These are phyloP conservation scores for Drosophila rellima DNA, from an alignment of 2,888 invertebrate genomes.

Conservation along the genomic window DNA sequence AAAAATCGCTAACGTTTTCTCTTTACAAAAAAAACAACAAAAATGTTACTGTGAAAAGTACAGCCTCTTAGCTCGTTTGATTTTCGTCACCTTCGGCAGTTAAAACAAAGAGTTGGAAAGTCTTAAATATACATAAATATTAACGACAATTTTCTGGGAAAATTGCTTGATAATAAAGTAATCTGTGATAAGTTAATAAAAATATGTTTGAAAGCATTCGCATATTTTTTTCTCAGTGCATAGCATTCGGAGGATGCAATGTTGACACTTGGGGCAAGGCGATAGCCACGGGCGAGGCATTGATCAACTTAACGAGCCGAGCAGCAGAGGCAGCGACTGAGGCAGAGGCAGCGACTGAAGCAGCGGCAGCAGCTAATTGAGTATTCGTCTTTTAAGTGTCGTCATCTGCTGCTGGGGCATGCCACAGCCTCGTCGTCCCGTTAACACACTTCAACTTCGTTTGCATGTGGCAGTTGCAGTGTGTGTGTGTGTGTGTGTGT, in stretches of 20 bases:
- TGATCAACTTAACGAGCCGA: slow-evolving; percentile 74
- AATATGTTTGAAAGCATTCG: not conserved
- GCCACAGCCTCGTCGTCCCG: slow-evolving; percentile 27
- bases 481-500: not conserved
- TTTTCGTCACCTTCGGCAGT: too few species aligned
- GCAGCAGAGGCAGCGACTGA: slow-evolving; percentile 2
- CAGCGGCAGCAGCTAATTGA: slow-evolving; percentile 64
- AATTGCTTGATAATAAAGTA: not conserved
- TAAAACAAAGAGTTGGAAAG: too few species aligned
- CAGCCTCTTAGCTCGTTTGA: too few species aligned
- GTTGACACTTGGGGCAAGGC: slow-evolving; percentile 68
- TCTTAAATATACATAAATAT: too few species aligned
- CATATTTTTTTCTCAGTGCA: slow-evolving; percentile 32
- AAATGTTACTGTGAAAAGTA: too few species aligned
- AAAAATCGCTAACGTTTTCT: too few species aligned
- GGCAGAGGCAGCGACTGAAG: slow-evolving; percentile 12
- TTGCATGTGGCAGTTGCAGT: slow-evolving; percentile 55
- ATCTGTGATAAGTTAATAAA: not conserved
- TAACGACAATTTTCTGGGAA: not conserved
- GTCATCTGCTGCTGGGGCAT: slow-evolving; percentile 34
- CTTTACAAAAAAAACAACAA: too few species aligned
- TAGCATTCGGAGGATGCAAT: slow-evolving; percentile 33
- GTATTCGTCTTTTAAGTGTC: slow-evolving; percentile 75
- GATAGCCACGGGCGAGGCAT: slow-evolving; percentile 53
- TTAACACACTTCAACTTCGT: slow-evolving; percentile 57